Conservation (phyloP, 2,113 vertebrate genomes). For the Elachura formosa region DNA sequence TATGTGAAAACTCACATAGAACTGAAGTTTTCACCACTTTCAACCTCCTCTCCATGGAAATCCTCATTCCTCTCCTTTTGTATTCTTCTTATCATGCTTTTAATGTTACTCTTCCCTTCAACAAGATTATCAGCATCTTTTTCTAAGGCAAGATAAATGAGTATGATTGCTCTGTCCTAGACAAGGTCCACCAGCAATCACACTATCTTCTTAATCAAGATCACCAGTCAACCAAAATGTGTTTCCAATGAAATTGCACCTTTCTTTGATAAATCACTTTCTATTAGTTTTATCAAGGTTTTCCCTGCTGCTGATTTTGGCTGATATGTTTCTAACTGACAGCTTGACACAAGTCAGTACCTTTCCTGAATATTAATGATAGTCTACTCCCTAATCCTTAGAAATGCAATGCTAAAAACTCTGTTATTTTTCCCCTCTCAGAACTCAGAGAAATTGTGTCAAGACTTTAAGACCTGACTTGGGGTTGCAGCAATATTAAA, state of each 20-base stretch:
- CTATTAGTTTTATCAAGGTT: constrained; percentile 30
- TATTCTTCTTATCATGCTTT: neutral
- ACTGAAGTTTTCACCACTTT: neutral
- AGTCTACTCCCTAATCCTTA: neutral
- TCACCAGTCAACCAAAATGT: neutral
- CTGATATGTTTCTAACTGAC: neutral
- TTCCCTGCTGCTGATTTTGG: neutral
- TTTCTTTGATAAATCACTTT: constrained; percentile 12
- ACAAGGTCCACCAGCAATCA: constrained; percentile 8
- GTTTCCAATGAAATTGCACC: neutral
- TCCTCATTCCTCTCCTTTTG: neutral
- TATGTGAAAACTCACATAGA: neutral
- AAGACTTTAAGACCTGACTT: neutral
- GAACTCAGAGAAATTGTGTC: neutral
- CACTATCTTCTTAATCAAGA: constrained; percentile 29
- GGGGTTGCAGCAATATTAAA: neutral
- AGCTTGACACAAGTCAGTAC: neutral
- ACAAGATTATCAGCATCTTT: neutral
- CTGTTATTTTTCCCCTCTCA: neutral
- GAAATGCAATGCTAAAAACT: neutral
- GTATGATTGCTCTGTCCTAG: neutral
- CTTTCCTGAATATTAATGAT: neutral
- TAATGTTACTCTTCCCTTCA: neutral
- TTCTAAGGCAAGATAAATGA: neutral
- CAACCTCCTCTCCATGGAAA: neutral